Conservation (phyloP, 2,888 invertebrate genomes). For the Parochlus steinenii region DNA sequence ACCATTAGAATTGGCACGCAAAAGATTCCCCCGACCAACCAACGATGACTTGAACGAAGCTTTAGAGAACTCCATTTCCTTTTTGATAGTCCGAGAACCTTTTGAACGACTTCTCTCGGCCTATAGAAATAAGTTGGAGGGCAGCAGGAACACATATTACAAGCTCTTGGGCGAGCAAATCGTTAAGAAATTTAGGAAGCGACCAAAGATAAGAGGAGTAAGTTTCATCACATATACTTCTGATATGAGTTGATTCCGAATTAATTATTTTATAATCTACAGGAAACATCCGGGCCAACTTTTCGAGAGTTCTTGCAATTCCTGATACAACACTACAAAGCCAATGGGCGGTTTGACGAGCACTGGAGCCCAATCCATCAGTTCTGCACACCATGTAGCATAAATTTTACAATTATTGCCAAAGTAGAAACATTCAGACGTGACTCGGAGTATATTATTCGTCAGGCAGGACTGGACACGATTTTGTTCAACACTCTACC, state of each 20-base stretch:
- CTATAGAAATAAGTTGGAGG: conserved; percentile 57
- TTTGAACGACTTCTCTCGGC: conserved; percentile 55
- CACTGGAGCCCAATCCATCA: conserved; percentile 48
- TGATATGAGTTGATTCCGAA: conserved; percentile 18
- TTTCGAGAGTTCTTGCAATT: conserved; percentile 57
- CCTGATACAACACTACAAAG: conserved; percentile 41
- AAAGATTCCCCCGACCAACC: conserved; percentile 49
- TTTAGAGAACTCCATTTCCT: conserved; percentile 43
- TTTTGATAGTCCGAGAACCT: conserved; percentile 53
- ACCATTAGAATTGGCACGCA: conserved; percentile 48
- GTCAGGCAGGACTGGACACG: conserved; percentile 39
- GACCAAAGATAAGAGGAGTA: background rate
- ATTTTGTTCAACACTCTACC: conserved; percentile 34
- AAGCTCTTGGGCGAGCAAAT: conserved; percentile 48
- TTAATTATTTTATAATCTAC: conserved; percentile 28
- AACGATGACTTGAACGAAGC: conserved; percentile 45
- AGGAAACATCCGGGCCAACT: conserved; percentile 33
- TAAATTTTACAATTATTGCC: conserved; percentile 45
- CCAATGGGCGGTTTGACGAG: conserved; percentile 39
- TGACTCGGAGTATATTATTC: conserved; percentile 41
- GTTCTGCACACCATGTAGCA: conserved; percentile 47
- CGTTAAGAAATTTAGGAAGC: conserved; percentile 39
- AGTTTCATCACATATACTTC: background rate
- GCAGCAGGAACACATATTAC: conserved; percentile 49
- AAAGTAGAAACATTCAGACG: conserved; percentile 44